Percentiles rank a stretch among this genome's conserved stretches.
These are phyloP conservation scores for Megathymus violae DNA, from an alignment of 1,140 invertebrate genomes.

Conservation along the genomic window DNA sequence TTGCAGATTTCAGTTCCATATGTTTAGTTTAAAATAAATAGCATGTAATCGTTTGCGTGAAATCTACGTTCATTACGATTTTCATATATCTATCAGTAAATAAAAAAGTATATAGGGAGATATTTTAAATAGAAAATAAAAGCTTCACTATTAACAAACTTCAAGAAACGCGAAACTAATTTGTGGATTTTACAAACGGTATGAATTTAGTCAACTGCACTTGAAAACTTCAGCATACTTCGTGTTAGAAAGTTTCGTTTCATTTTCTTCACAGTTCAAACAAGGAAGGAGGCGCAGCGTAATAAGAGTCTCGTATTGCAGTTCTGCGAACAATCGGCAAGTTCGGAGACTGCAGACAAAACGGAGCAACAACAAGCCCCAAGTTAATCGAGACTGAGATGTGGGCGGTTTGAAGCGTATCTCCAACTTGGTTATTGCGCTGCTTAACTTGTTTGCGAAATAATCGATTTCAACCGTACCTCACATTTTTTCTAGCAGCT, in stretches of 20 bases:
- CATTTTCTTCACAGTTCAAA: conserved; percentile 34
- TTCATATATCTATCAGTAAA: too few species aligned
- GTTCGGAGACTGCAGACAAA: conserved; percentile 35
- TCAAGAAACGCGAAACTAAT: conserved; percentile 10
- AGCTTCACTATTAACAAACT: not conserved
- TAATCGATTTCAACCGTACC: conserved; percentile 20
- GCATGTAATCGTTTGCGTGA: too few species aligned
- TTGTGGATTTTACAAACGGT: conserved; percentile 17
- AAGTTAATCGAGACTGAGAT: conserved; percentile 36
- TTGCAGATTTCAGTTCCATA: too few species aligned
- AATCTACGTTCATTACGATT: too few species aligned
- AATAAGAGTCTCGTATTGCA: conserved; percentile 37
- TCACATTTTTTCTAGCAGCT: not conserved
- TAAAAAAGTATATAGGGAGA: not conserved
- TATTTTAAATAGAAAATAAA: not conserved
- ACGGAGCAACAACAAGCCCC: conserved; percentile 34
- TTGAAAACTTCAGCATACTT: conserved; percentile 32
- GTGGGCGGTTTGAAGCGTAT: conserved; percentile 29
- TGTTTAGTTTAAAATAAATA: too few species aligned
- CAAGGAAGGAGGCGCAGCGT: conserved; percentile 30
- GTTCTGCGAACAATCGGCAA: conserved; percentile 37
- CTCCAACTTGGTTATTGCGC: conserved; percentile 29
- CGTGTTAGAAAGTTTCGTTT: conserved; percentile 35
- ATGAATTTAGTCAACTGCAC: conserved; percentile 31
- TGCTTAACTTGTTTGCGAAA: conserved; percentile 29